These are phyloP conservation scores for Orthosia incerta DNA, from an alignment of 2,888 invertebrate genomes.

Conservation along the genomic window DNA sequence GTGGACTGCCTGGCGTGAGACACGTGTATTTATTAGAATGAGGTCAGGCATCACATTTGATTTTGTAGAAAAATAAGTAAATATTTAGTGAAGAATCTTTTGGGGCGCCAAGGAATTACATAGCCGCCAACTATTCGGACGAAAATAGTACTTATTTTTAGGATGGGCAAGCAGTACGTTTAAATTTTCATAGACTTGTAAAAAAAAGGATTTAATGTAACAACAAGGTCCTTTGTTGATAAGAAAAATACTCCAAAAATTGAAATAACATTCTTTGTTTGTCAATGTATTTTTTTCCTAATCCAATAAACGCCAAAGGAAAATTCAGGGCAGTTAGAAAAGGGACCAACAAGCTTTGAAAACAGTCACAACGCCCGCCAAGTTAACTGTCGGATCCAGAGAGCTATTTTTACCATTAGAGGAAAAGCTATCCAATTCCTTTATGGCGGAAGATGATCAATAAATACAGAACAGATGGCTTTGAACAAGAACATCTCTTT, in stretches of 20 bases:
- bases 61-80: constrained; percentile 2
- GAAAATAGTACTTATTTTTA: not conserved
- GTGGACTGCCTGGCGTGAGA: not conserved
- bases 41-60: not conserved
- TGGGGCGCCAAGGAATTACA: too few species aligned
- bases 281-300: constrained; percentile 21
- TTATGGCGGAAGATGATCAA: constrained; percentile 23
- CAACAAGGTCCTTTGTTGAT: not conserved
- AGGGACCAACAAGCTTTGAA: constrained; percentile 46
- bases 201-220: not conserved
- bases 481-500: constrained; percentile 14
- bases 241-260: constrained; percentile 22
- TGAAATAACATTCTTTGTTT: constrained; percentile 16
- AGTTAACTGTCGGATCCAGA: constrained; percentile 50
- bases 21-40: not conserved
- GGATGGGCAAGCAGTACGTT: not conserved
- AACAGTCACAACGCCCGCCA: constrained; percentile 37
- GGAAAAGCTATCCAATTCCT: constrained; percentile 46
- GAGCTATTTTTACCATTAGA: constrained; percentile 30
- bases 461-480: constrained; percentile 27
- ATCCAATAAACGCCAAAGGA: constrained; percentile 44
- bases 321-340: constrained; percentile 31
- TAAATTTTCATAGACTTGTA: too few species aligned
- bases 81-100: not conserved
- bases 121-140: not conserved